A percentile compares a stretch with the other conserved stretches of the same genome.
Evolutionary conservation across 2,113 vertebrate genomes (phyloP).

Genomic region (Riparia riparia): DNA sequence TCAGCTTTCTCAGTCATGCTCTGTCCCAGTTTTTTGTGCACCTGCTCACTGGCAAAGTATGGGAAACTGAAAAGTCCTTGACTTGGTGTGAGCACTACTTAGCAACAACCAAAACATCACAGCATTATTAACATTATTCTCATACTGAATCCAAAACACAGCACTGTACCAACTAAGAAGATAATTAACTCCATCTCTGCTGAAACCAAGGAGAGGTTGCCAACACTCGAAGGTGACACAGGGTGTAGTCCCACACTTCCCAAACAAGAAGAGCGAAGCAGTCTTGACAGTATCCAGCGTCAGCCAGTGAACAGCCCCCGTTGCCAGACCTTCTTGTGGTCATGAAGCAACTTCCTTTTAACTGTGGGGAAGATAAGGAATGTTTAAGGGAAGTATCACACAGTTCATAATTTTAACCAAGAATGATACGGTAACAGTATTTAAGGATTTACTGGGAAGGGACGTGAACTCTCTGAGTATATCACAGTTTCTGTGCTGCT

Average conservation of each 20-base stretch:
- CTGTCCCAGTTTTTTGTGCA: neutral
- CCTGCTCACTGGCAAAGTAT: neutral
- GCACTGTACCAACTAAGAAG: neutral
- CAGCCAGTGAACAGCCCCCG: rapidly evolving
- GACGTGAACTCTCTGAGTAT: neutral
- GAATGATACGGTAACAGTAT: neutral
- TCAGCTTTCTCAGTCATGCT: neutral
- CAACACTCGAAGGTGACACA: neutral
- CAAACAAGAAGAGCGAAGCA: neutral
- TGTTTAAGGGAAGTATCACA: neutral
- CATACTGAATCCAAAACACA: neutral
- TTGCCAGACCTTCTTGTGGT: neutral
- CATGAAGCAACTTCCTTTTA: neutral
- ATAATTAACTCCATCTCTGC: neutral
- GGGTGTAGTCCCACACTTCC: too few relatives aligned
- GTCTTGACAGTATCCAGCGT: neutral
- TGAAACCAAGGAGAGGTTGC: neutral
- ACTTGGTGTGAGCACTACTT: neutral
- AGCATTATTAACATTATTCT: neutral
- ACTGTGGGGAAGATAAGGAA: neutral
- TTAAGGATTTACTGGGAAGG: neutral
- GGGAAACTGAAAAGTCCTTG: neutral
- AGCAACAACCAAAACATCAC: neutral
- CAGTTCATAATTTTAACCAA: neutral
- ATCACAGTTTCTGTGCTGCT: neutral